Conservation (phyloP, 2,888 invertebrate genomes). For the Argynnis bischoffii region DNA sequence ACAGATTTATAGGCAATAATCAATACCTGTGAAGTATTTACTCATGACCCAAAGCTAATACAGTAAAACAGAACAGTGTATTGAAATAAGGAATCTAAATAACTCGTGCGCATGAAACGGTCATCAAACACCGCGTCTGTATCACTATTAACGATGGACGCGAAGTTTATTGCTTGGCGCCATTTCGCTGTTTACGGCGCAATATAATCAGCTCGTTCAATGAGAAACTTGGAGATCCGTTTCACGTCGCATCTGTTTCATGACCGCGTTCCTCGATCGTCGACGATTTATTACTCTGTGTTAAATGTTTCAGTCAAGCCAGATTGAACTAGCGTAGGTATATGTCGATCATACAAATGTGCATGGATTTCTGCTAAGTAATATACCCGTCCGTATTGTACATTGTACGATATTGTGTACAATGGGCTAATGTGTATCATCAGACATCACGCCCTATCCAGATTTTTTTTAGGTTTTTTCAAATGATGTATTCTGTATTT, state of each 20-base stretch:
- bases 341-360: background rate
- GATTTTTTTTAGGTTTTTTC: no score
- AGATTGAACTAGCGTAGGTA: background rate
- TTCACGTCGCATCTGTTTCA: constrained; percentile 32
- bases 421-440: no score
- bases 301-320: constrained; percentile 9
- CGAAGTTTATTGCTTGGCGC: constrained; percentile 38
- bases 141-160: constrained; percentile 25
- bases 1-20: no score
- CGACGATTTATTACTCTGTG: constrained; percentile 20
- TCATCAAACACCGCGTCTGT: constrained; percentile 20
- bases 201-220: constrained; percentile 39
- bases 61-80: background rate
- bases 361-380: no score
- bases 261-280: constrained; percentile 28
- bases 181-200: constrained; percentile 36
- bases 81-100: constrained; percentile 10
- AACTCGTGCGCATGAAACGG: constrained; percentile 14
- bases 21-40: background rate
- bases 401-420: no score
- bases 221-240: constrained; percentile 37
- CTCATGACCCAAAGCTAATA: background rate
- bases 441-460: no score
- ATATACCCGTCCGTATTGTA: no score
- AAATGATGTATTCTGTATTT: no score